phyloP scores from a whole-genome alignment of 2,888 invertebrate species.

The Lasioglossum malachurum region DNA sequence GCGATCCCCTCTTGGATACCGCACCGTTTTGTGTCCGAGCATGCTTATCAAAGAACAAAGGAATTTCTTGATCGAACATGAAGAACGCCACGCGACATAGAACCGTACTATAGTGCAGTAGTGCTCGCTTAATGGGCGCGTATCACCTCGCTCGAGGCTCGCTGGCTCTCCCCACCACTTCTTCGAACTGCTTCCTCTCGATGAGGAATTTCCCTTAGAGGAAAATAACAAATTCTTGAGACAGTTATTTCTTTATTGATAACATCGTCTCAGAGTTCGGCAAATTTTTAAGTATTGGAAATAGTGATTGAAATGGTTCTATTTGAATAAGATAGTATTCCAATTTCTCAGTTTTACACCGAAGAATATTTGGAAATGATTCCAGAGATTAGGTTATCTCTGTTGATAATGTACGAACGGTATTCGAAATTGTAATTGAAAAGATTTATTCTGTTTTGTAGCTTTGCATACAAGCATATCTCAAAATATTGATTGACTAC shows the following conservation, averaged over 20 bases:
- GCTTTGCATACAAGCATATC: too few relatives aligned
- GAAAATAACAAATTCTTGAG: not conserved
- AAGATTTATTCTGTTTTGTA: not conserved
- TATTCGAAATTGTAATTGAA: too few relatives aligned
- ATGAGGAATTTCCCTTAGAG: too few relatives aligned
- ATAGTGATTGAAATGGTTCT: not conserved
- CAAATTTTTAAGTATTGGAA: not conserved
- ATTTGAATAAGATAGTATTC: not conserved
- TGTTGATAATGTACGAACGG: too few relatives aligned
- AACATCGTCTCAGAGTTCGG: not conserved
- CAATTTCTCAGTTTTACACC: not conserved
- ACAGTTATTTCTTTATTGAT: not conserved
- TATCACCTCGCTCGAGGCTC: not conserved
- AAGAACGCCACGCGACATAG: constrained; percentile 20
- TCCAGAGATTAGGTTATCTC: not conserved
- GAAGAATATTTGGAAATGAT: not conserved
- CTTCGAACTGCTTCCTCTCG: not conserved
- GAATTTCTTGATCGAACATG: constrained; percentile 21
- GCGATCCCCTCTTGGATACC: constrained; percentile 13
- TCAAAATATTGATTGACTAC: too few relatives aligned
- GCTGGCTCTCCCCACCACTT: not conserved
- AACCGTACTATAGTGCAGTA: constrained; percentile 13
- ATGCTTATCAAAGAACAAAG: constrained; percentile 4
- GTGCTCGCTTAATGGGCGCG: not conserved
- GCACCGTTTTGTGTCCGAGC: constrained; percentile 9